These are phyloP conservation scores for Lissocephala sabroskyi DNA, from an alignment of 2,888 invertebrate genomes.

Conservation along the genomic window DNA sequence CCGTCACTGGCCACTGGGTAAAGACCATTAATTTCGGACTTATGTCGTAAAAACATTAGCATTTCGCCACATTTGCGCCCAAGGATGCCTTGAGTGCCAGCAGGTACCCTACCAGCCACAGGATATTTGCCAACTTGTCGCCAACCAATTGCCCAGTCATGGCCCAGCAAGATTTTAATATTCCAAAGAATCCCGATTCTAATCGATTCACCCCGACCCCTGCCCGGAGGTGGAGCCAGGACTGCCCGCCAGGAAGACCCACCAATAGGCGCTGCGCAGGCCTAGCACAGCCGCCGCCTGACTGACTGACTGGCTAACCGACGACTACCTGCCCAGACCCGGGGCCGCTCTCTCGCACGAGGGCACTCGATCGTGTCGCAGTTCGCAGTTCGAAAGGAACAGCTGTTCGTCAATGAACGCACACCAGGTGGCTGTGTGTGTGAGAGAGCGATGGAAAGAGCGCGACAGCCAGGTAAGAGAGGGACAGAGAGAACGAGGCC, in stretches of 20 bases:
- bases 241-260: slow-evolving; percentile 18
- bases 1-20: slow-evolving; percentile 15
- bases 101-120: neutral
- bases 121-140: slow-evolving; percentile 34
- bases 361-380: slow-evolving; percentile 59
- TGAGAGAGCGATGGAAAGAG: neutral
- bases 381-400: slow-evolving; percentile 47
- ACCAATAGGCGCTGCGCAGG: slow-evolving; percentile 41
- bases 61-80: slow-evolving; percentile 18
- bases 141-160: slow-evolving; percentile 37
- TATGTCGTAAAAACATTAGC: slow-evolving; percentile 42
- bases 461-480: too few species aligned
- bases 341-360: slow-evolving; percentile 26
- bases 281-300: neutral
- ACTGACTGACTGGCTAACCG: neutral
- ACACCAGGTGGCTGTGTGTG: slow-evolving; percentile 38
- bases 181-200: neutral
- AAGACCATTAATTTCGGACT: slow-evolving; percentile 55
- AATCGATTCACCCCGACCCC: too few species aligned
- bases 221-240: slow-evolving; percentile 47
- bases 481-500: too few species aligned
- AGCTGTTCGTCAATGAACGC: slow-evolving; percentile 63
- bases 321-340: neutral
- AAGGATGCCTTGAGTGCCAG: slow-evolving; percentile 9
- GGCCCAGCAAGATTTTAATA: too few species aligned